Base-by-base conservation (phyloP, 2,888 invertebrate species). In the Hirtodrosophila trivittata region DNA sequence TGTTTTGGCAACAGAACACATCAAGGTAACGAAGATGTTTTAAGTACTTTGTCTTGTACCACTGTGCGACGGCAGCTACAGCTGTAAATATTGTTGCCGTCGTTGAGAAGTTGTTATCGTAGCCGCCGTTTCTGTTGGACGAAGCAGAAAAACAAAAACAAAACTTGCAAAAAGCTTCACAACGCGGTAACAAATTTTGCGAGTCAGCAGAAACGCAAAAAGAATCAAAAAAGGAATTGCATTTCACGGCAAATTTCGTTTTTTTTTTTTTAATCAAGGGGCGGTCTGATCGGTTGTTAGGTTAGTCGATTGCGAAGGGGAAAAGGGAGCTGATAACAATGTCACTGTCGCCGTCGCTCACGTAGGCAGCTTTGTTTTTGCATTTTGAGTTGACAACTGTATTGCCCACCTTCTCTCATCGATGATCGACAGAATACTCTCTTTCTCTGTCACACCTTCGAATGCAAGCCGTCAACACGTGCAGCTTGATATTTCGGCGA, bases 51-150 rank as follows among this genome's bases (percentile, higher is more conserved):
- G n/a, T n/a, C n/a, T 50, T 56, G 62, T 7, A 25, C 77, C 87
- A 86, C 75, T 86, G 81, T 86, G 64, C 85, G 45, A 46, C 47
- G 62, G 57, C 73, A 67, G 74, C 85, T 72, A 80, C 84, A 86
- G 84, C 81, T 84, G 84, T 82, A 81, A 82, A 82, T 87, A 68
- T 84, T 81, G 87, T 81, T 77, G 87, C 65, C 68, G 57, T 68
- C 72, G 81, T 63, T 69, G 77, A 85, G 87, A 77, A 86, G 82
- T 86, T 86, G 87, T 81, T 81, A 84, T 86, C 82, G 77, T 68
- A 66, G 82, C 57, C 68, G 60, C 49, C 38, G 65, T 49, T 74
- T 57, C 43, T 47, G 66, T 65, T 66, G 70, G 71, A 70, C 62
- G 62, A 82, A 85, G 59, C 63, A 45, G 47, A 51, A 65, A 49